Percentiles rank a stretch among this genome's conserved stretches.
Evolutionary conservation across 2,797 vertebrate species (phyloP).

Genomic region (Spinibarbus caldwelli): DNA sequence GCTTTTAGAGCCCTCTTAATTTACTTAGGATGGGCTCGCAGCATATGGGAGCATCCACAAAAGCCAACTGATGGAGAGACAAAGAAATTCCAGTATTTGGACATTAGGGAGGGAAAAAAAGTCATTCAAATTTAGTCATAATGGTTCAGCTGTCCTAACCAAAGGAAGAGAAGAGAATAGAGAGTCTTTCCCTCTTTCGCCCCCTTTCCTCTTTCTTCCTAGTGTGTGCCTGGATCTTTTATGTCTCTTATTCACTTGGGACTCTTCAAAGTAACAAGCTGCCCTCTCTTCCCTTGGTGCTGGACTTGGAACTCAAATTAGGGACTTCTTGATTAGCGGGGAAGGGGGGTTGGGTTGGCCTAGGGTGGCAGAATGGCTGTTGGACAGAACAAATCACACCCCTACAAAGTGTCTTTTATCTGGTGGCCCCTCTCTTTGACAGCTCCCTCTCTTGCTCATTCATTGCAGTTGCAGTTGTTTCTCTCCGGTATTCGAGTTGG

Average conservation of each 20-base stretch:
- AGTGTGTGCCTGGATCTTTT: slow-evolving; percentile 92
- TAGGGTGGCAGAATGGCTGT: slow-evolving; percentile 72
- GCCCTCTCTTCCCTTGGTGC: slow-evolving; percentile 87
- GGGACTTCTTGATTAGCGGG: slow-evolving; percentile 86
- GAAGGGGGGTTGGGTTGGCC: slow-evolving; percentile 59
- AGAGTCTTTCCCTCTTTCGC: slow-evolving; percentile 77
- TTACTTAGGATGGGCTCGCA: slow-evolving; percentile 83
- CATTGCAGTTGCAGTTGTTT: slow-evolving; percentile 84
- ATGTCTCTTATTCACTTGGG: slow-evolving; percentile 95
- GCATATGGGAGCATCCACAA: slow-evolving; percentile 90
- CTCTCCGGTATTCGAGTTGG: slow-evolving; percentile 80
- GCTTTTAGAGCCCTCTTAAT: slow-evolving; percentile 90
- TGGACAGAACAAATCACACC: slow-evolving; percentile 88
- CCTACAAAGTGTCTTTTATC: slow-evolving; percentile 98
- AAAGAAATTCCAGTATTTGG: slow-evolving; percentile 93
- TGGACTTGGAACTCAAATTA: slow-evolving; percentile 96
- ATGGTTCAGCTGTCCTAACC: slow-evolving; percentile 97
- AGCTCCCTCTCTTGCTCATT: slow-evolving; percentile 81
- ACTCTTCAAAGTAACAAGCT: slow-evolving; percentile 96
- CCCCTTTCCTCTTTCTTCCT: slow-evolving; percentile 72
- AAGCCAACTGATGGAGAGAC: slow-evolving; percentile 88
- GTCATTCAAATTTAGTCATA: slow-evolving; percentile 93
- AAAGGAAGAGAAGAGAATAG: slow-evolving; percentile 95
- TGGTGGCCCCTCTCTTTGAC: slow-evolving; percentile 79
- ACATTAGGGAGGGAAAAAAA: slow-evolving; percentile 68